These are phyloP conservation scores for Lypha dubia DNA, from an alignment of 2,888 invertebrate genomes.

Conservation along the genomic window DNA sequence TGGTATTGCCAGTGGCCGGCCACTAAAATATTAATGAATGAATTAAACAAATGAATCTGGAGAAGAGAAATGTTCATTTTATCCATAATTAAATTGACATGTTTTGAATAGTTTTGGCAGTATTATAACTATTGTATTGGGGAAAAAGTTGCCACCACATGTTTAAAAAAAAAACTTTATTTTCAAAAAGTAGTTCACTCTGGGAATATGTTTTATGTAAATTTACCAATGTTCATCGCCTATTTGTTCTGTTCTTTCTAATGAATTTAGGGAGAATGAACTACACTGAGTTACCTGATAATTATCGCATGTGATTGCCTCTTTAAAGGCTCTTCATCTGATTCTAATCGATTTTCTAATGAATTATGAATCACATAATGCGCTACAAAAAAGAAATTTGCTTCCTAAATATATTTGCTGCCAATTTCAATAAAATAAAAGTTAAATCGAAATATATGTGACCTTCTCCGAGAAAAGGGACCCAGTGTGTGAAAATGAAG, in stretches of 20 bases:
- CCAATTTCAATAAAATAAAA: too few species aligned
- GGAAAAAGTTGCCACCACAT: background rate
- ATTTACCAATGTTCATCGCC: too few species aligned
- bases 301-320: background rate
- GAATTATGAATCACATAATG: background rate
- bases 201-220: too few species aligned
- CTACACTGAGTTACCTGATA: too few species aligned
- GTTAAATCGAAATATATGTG: too few species aligned
- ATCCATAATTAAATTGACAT: slow-evolving; percentile 16
- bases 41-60: background rate
- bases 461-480: too few species aligned
- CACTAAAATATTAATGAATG: slow-evolving; percentile 4
- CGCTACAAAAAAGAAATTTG: background rate
- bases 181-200: too few species aligned
- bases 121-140: background rate
- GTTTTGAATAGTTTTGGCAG: background rate
- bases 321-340: background rate
- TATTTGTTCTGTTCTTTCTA: too few species aligned
- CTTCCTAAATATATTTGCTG: background rate
- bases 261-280: too few species aligned
- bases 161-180: background rate
- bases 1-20: background rate
- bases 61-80: background rate
- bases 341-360: background rate
- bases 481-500: too few species aligned